Conservation (phyloP, 2,113 vertebrate species). For the Hipposideros armiger region DNA sequence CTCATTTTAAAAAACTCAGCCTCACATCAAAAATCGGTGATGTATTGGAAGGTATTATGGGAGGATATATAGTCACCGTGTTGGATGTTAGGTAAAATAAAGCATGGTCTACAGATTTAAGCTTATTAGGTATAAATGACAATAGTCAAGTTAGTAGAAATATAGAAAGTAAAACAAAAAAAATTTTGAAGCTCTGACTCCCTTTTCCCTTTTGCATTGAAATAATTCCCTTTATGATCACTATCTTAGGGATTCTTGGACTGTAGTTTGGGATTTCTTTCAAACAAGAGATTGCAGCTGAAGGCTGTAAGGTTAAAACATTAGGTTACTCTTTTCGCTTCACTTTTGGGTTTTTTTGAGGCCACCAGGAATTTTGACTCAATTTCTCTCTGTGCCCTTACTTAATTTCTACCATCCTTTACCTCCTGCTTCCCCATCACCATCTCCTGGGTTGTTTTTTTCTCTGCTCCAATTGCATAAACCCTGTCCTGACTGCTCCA, state of each 20-base stretch:
- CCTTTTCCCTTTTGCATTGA: neutral
- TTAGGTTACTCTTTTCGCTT: neutral
- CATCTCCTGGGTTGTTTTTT: neutral
- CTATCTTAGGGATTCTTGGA: conserved; percentile 12
- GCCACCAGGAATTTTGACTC: neutral
- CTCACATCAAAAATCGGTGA: neutral
- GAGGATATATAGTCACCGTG: neutral
- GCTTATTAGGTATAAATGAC: neutral
- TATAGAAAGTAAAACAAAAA: neutral
- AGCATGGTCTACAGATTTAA: conserved; percentile 12
- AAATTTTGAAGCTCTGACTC: neutral
- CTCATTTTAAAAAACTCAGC: conserved; percentile 25
- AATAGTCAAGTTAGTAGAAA: neutral
- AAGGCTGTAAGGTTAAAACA: neutral
- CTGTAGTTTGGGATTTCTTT: neutral
- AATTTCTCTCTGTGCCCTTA: conserved; percentile 15
- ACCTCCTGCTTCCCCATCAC: neutral
- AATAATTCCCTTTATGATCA: neutral
- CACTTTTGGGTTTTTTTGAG: neutral
- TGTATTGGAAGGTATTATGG: neutral
- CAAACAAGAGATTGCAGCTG: neutral
- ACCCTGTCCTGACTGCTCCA: neutral
- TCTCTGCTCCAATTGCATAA: neutral
- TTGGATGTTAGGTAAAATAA: conserved; percentile 41
- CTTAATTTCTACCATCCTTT: neutral